A percentile compares a stretch with the other conserved stretches of the same genome.
Evolutionary conservation across 1,140 invertebrate genomes (phyloP).

Genomic region (Eurytemora carolleeae): DNA sequence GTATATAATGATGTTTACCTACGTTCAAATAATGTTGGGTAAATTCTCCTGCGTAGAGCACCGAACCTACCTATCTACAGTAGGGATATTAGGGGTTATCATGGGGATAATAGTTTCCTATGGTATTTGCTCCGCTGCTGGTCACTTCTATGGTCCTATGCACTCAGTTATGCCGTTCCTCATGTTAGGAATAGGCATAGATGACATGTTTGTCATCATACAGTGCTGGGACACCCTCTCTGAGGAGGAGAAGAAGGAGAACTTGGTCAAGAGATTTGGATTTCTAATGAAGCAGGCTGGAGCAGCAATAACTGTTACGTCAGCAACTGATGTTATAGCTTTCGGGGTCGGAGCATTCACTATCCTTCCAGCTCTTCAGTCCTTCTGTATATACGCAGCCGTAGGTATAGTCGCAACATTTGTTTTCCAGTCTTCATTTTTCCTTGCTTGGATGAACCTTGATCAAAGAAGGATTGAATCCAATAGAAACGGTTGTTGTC

Average conservation of each 20-base stretch:
- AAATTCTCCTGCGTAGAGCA: constrained; percentile 34
- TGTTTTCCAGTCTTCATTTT: constrained; percentile 34
- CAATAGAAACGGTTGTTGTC: constrained; percentile 29
- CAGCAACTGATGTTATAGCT: constrained; percentile 42
- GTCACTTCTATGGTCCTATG: constrained; percentile 54
- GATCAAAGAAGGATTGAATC: constrained; percentile 31
- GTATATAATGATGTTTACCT: constrained; percentile 32
- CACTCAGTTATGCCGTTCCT: constrained; percentile 60
- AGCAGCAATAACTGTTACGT: constrained; percentile 44
- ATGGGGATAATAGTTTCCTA: constrained; percentile 49
- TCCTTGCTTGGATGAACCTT: constrained; percentile 33
- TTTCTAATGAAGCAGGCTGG: constrained; percentile 34
- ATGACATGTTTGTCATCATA: constrained; percentile 62
- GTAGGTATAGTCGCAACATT: constrained; percentile 32
- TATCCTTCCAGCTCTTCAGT: constrained; percentile 30
- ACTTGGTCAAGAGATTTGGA: constrained; percentile 26
- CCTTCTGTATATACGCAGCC: constrained; percentile 32
- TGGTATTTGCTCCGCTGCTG: constrained; percentile 47
- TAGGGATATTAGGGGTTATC: constrained; percentile 47
- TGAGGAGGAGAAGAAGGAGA: constrained; percentile 22
- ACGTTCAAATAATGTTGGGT: constrained; percentile 34
- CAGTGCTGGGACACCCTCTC: constrained; percentile 25
- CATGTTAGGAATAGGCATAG: constrained; percentile 53
- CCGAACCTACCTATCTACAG: constrained; percentile 36
- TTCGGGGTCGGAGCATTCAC: constrained; percentile 41